Evolutionary conservation across 2,113 vertebrate species (phyloP), one percentile per base, ranked within the genome.

Genomic region (Triplophysa dalaica): DNA sequence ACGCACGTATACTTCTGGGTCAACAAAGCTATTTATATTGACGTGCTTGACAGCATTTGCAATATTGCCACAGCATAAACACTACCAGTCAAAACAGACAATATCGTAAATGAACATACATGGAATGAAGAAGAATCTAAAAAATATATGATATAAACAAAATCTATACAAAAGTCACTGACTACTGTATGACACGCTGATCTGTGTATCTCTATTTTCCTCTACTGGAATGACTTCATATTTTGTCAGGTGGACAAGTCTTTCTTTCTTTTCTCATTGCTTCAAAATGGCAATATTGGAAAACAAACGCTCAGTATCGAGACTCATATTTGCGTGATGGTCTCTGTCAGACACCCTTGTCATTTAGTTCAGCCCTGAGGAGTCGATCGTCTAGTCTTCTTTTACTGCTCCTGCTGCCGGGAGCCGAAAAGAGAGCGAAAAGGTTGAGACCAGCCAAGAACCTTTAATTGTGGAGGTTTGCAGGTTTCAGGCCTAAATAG

Each of bases 261-360:
- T 38, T 38, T 38, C 13, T 12, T 56, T n/a, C 17, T 2, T 21
- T 19, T 58, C 54, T 21, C 19, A 9, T 58, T 58, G 54, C n/a
- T 58, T 58, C 19, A n/a, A 58, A n/a, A 58, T 21, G 12, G 4
- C 11, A 48, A 61, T 19, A 22, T 24, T 60, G 52, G 7, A 41
- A 19, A 54, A 21, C 54, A 56, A 38, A 72, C 10, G 11, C 14
- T 63, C 3, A 24, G 8, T 41, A 61, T 61, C 54, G 11, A 65
- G 70, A 82, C 87, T 87, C 82, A 87, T 85, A 19, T 83, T 70
- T 81, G 48, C 17, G 38, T 19, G 38, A n/a, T 75, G 26, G 63
- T 82, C 26, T 60, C 33, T 63, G 58, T 45, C 72, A 62, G 81
- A 78, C 79, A 50, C 86, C 75, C 76, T 78, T 14, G 19, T 14